phyloP scores from a whole-genome alignment of 2,888 invertebrate species.

The Pseudolycoriella hygida region DNA sequence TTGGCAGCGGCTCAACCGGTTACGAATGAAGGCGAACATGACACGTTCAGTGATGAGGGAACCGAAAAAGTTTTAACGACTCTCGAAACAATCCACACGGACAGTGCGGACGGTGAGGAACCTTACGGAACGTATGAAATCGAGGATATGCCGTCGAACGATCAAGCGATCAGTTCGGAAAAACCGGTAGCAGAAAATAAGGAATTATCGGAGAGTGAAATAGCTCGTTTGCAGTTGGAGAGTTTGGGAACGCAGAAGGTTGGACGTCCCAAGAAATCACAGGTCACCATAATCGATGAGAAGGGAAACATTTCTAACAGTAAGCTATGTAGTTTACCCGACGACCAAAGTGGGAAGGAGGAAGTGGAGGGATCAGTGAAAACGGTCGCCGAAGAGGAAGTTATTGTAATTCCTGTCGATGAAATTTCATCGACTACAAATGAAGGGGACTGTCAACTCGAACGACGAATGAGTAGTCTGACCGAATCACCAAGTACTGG shows the following conservation, averaged over 20 bases:
- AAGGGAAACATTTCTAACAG: not conserved
- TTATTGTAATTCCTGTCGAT: not conserved
- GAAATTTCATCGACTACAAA: not conserved
- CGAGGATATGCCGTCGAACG: not conserved
- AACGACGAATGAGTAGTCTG: not conserved
- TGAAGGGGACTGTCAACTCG: not conserved
- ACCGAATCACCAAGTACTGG: not conserved
- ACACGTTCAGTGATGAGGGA: constrained; percentile 4
- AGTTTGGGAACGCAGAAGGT: not conserved
- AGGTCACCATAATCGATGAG: not conserved
- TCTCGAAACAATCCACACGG: constrained; percentile 2
- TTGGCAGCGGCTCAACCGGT: too few relatives aligned
- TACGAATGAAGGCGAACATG: too few relatives aligned
- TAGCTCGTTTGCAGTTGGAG: not conserved
- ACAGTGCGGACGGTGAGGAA: not conserved
- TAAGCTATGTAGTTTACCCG: not conserved
- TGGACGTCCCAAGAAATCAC: not conserved
- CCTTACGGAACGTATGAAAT: not conserved
- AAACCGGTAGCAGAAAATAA: not conserved
- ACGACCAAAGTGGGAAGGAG: too few relatives aligned
- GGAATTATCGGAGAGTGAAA: not conserved
- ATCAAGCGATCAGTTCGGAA: not conserved
- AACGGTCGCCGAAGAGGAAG: too few relatives aligned
- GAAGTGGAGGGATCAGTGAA: not conserved
- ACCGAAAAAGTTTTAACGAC: constrained; percentile 1